phyloP scores from a whole-genome alignment of 2,113 vertebrate genomes.

The Propithecus coquereli region DNA sequence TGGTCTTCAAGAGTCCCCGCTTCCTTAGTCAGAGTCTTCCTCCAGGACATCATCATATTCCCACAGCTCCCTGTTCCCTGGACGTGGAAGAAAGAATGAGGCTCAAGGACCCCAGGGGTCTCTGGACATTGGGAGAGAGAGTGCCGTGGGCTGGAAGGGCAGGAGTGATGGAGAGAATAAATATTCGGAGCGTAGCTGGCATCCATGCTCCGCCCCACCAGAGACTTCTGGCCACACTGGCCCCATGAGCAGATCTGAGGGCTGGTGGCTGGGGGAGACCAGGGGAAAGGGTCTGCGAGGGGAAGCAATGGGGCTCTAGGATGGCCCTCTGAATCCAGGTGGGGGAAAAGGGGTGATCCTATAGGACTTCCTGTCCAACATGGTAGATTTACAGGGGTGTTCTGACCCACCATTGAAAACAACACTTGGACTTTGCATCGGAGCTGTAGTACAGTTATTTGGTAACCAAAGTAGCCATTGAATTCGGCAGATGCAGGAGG shows the following conservation, averaged over 20 bases:
- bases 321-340: background rate
- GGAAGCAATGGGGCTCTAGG: background rate
- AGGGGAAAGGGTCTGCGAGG: background rate
- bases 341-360: background rate
- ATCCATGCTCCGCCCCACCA: rapidly evolving
- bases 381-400: background rate
- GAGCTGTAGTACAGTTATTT: background rate
- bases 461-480: background rate
- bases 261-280: background rate
- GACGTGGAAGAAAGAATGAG: background rate
- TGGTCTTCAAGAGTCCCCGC: background rate
- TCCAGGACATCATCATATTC: background rate
- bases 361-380: rapidly evolving
- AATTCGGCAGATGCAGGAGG: background rate
- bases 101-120: background rate
- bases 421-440: slow-evolving; percentile 31
- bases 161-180: background rate
- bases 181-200: background rate
- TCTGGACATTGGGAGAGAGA: background rate
- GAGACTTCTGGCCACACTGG: background rate
- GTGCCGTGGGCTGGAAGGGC: background rate
- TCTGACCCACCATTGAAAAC: background rate
- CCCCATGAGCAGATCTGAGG: background rate
- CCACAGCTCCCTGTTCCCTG: background rate
- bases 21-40: background rate